These are phyloP conservation scores for Mixornis gularis DNA, from an alignment of 2,113 vertebrate genomes.

Conservation along the genomic window DNA sequence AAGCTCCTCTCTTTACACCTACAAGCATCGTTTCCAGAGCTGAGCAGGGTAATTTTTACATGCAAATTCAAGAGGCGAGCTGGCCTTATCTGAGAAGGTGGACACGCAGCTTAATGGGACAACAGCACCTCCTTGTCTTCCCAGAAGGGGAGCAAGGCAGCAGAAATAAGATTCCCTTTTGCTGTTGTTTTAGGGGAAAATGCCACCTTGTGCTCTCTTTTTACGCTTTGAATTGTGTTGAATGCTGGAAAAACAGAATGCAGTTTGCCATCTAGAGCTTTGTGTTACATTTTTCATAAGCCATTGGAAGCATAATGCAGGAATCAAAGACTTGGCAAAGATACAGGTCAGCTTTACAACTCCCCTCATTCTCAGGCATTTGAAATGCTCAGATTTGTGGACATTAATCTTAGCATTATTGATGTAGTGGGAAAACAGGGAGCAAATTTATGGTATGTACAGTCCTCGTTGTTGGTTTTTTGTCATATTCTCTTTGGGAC, in stretches of 20 bases:
- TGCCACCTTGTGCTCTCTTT: not conserved
- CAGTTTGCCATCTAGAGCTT: not conserved
- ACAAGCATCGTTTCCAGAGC: conserved; percentile 45
- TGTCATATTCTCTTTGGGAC: conserved; percentile 2
- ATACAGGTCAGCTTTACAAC: not conserved
- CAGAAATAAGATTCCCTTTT: not conserved
- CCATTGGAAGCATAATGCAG: not conserved
- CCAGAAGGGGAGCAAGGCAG: not conserved
- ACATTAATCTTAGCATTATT: conserved; percentile 28
- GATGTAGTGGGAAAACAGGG: not conserved
- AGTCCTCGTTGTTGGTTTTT: not conserved
- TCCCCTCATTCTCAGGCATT: not conserved
- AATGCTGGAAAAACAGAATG: not conserved
- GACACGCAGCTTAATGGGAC: conserved; percentile 21
- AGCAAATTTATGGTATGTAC: not conserved
- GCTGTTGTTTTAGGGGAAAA: not conserved
- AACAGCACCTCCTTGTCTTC: not conserved
- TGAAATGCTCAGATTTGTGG: not conserved
- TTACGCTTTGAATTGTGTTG: not conserved
- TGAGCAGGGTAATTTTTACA: conserved; percentile 68
- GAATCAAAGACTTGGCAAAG: conserved; percentile 29
- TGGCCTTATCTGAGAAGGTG: conserved; percentile 27
- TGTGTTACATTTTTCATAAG: not conserved
- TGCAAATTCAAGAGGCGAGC: conserved; percentile 44
- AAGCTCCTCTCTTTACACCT: conserved; percentile 38